A percentile compares a stretch with the other conserved stretches of the same genome.
Conservation (phyloP, 2,888 invertebrate genomes). For the Caenorhabditis drosophilae region DNA sequence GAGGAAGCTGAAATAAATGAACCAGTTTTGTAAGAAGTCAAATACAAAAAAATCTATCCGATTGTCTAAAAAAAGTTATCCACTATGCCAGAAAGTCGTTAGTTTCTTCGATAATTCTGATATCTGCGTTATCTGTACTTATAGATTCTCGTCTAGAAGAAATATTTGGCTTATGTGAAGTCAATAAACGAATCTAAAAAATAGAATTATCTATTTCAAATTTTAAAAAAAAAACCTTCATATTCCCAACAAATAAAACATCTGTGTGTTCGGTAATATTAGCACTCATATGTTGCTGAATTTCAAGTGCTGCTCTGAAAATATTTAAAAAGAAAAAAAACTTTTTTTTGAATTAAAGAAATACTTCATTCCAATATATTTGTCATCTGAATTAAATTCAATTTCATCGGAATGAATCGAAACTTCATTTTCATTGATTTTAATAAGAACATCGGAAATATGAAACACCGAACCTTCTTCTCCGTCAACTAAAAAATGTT, state of each 20-base stretch:
- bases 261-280: constrained; percentile 18
- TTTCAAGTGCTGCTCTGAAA: constrained; percentile 35
- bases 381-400: constrained; percentile 28
- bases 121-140: constrained; percentile 27
- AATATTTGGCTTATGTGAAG: constrained; percentile 27
- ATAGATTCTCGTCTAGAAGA: constrained; percentile 29
- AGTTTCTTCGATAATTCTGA: constrained; percentile 35
- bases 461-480: constrained; percentile 40
- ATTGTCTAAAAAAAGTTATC: too few species aligned
- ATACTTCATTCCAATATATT: constrained; percentile 38
- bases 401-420: constrained; percentile 27
- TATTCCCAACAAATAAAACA: constrained; percentile 32
- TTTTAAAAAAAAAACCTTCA: constrained; percentile 9
- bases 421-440: constrained; percentile 25
- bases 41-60: too few species aligned
- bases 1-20: too few species aligned
- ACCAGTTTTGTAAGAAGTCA: too few species aligned
- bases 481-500: constrained; percentile 25
- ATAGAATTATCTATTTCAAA: not conserved
- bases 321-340: not conserved
- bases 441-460: constrained; percentile 28
- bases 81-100: constrained; percentile 31
- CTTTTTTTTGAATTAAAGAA: not conserved
- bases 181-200: constrained; percentile 21
- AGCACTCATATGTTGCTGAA: constrained; percentile 33